Evolutionary conservation across 2,113 vertebrate genomes (phyloP), one percentile per base, ranked within the genome.

Genomic region (Boleophthalmus pectinirostris): DNA sequence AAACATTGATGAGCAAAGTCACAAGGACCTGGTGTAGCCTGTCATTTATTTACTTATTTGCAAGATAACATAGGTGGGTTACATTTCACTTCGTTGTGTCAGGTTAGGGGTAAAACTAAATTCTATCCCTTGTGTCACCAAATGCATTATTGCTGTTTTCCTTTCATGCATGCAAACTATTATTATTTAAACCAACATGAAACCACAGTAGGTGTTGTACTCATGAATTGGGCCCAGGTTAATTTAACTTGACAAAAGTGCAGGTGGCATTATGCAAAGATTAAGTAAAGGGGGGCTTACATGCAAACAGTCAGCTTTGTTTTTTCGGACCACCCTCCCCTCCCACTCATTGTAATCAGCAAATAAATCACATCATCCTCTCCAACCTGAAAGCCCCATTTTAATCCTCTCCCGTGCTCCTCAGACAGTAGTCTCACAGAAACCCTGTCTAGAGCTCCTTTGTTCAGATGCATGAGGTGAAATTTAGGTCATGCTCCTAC

Each of bases 301-400:
- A 92, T 88, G 87, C 87, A 90, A 90, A 93, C 83, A 89, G 84
- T 88, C 74, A 66, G 85, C 88, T 91, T 93, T 93, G 90, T 93
- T 89, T 90, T 51, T 88, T 78, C 18, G 43, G 18, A 49, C 58
- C 70, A 61, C 72, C 77, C 1, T 64, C 66, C 35, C 69, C 77
- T 73, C 72, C 78, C 72, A 72, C 38, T 1, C 45, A 80, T 82
- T 89, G 84, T 91, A 90, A 92, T 93, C 85, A 77, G 82, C 89
- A 78, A 80, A 77, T 85, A 92, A 93, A 91, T 93, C 85, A 90
- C 92, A 90, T 90, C 89, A 90, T 85, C 83, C 85, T 81, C 86
- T 91, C 85, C 90, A 92, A 92, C 81, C 84, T 51, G 68, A 87
- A 58, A 72, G 79, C 86, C 73, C 70, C 61, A 67, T 79, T 75